Percentiles rank a stretch among this genome's conserved stretches.
Evolutionary conservation across 1,140 invertebrate species (phyloP).

Genomic region (Oedothorax gibbosus): DNA sequence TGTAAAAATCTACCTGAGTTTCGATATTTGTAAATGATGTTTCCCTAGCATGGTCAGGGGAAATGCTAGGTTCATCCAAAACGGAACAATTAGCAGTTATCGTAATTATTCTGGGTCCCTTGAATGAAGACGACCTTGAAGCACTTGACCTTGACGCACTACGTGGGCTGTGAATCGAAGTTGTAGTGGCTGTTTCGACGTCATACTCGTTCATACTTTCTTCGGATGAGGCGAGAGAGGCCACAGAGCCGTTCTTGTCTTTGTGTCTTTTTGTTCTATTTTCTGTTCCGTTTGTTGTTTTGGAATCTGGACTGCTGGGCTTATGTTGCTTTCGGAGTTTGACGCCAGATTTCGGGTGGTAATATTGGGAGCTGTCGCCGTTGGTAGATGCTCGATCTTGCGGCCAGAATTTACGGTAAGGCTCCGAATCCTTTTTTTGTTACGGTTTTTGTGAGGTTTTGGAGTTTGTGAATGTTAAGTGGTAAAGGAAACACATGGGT

Average conservation of each 20-base stretch:
- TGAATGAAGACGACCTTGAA: slow-evolving; percentile 6
- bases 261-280: not conserved
- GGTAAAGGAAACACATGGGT: slow-evolving; percentile 19
- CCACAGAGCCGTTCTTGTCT: slow-evolving; percentile 8
- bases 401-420: slow-evolving; percentile 55
- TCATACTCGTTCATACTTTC: slow-evolving; percentile 61
- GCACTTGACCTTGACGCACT: not conserved
- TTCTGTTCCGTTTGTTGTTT: slow-evolving; percentile 1
- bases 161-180: slow-evolving; percentile 18
- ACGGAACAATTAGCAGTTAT: slow-evolving; percentile 52
- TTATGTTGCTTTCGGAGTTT: not conserved
- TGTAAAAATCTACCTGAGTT: slow-evolving; percentile 18
- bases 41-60: not conserved
- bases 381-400: not conserved
- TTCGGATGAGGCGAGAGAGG: slow-evolving; percentile 47
- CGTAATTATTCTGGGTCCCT: slow-evolving; percentile 34
- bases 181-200: slow-evolving; percentile 46
- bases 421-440: slow-evolving; percentile 31
- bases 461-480: not conserved
- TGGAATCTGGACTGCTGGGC: not conserved
- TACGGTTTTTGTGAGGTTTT: not conserved
- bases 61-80: slow-evolving; percentile 33
- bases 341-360: not conserved
- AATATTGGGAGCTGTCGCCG: not conserved
- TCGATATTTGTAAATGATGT: slow-evolving; percentile 7